These are phyloP conservation scores for Odocoileus virginianus DNA, from an alignment of 2,113 vertebrate genomes.

Conservation along the genomic window DNA sequence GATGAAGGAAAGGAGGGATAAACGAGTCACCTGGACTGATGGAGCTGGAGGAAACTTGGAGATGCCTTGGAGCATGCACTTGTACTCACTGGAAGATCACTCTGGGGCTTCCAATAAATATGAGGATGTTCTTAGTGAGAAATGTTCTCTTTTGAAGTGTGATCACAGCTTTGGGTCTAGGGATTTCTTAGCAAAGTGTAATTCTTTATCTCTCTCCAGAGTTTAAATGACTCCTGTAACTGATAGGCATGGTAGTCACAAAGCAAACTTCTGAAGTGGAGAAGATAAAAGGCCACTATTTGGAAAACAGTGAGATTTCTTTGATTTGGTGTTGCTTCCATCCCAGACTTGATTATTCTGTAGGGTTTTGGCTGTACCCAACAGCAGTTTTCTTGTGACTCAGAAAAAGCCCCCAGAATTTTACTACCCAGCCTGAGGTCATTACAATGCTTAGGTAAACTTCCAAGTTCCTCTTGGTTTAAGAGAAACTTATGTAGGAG, in stretches of 20 bases:
- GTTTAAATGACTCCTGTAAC: not conserved
- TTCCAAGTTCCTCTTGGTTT: constrained; percentile 20
- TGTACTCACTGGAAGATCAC: not conserved
- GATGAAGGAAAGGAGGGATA: not conserved
- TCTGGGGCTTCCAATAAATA: not conserved
- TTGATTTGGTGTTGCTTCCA: not conserved
- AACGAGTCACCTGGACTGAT: not conserved
- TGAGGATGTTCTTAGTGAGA: not conserved
- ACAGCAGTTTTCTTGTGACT: constrained; percentile 6
- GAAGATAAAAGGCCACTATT: not conserved
- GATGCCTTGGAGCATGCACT: not conserved
- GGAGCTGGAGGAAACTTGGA: not conserved
- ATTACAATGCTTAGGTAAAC: constrained; percentile 49
- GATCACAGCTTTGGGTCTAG: not conserved
- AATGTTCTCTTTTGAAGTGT: not conserved
- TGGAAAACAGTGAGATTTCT: constrained; percentile 4
- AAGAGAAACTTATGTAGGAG: constrained; percentile 1
- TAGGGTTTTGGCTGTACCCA: not conserved
- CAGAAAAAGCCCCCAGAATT: constrained; percentile 46
- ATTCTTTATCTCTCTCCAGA: not conserved
- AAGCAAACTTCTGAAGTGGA: not conserved
- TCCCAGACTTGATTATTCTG: not conserved
- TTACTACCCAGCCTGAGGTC: not conserved
- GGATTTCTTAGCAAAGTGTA: not conserved
- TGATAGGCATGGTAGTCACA: not conserved